Evolutionary conservation across 2,797 vertebrate genomes (phyloP), one percentile per base, ranked within the genome.

Genomic region (Dromococcyx pavoninus): DNA sequence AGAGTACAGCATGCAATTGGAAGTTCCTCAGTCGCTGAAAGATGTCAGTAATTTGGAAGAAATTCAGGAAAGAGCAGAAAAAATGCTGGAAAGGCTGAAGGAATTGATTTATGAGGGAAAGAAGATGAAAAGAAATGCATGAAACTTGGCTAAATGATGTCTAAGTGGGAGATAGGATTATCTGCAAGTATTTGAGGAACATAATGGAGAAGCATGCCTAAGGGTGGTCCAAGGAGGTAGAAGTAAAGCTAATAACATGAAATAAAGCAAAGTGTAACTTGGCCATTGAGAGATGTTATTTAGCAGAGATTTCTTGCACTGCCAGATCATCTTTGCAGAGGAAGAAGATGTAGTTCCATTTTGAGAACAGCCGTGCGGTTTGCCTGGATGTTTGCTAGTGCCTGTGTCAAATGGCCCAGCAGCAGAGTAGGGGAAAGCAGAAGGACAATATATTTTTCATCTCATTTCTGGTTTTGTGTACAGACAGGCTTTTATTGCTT

Each of bases 31-130:
- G 70, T 90, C 2, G 1, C 74, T 92, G 83, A 94, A 95, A 87
- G 86, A 93, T 94, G 77, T 93, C 86, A 94, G 90, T 69, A 94
- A 37, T 87, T 95, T 92, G 94, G 95, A 96, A 92, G 57, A 89
- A 82, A 72, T 91, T 95, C 91, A 92, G 56, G 91, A 74, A 93
- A 88, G 75, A 90, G 60, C 60, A 88, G 60, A 51, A 92, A 93
- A 60, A 95, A 88, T 50, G 77, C 86, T 95, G 74, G 72, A 96
- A 79, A 90, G 75, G 57, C 69, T 93, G 83, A 93, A 96, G 66
- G 79, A 50, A 70, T 85, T 93, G 89, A 95, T 96, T 89, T 96
- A 91, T 79, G 78, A 93, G 77, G 50, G 82, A 85, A 88, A 67
- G 75, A 92, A 94, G 92, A 94, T 93, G 93, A 95, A 96, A 96